phyloP scores from a whole-genome alignment of 2,113 vertebrate species.

The Thamnophis sirtalis region DNA sequence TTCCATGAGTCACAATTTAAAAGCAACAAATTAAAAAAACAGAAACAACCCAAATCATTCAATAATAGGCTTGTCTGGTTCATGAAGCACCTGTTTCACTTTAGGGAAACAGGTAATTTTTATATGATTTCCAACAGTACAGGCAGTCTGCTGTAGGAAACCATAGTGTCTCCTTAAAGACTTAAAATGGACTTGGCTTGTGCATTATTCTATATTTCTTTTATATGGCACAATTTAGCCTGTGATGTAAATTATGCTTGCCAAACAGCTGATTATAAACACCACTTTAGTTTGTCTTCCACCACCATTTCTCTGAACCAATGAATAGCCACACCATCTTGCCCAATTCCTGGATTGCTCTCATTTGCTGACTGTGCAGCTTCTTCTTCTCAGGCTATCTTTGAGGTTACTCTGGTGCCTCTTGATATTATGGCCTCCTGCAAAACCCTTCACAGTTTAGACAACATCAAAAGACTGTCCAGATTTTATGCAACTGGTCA shows the following conservation, averaged over 20 bases:
- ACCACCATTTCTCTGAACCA: not conserved
- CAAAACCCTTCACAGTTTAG: not conserved
- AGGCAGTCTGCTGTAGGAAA: not conserved
- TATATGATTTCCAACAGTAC: not conserved
- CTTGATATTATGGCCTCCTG: not conserved
- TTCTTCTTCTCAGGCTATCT: not conserved
- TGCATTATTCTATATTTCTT: not conserved
- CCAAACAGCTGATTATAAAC: not conserved
- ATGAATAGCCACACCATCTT: not conserved
- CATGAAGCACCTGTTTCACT: not conserved
- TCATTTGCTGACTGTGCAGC: not conserved
- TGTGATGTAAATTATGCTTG: not conserved
- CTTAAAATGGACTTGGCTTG: not conserved
- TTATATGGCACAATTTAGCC: not conserved
- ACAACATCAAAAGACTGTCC: not conserved
- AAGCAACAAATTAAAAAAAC: not conserved
- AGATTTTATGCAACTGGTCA: not conserved
- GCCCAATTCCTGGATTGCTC: not conserved
- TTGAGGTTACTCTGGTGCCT: not conserved
- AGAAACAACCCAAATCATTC: not conserved
- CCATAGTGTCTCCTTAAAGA: not conserved
- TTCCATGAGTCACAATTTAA: not conserved
- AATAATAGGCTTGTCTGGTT: not conserved
- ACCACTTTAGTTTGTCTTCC: not conserved
- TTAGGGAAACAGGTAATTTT: not conserved